Base-by-base conservation (phyloP, 2,113 vertebrate genomes). In the Thunnus maccoyii region DNA sequence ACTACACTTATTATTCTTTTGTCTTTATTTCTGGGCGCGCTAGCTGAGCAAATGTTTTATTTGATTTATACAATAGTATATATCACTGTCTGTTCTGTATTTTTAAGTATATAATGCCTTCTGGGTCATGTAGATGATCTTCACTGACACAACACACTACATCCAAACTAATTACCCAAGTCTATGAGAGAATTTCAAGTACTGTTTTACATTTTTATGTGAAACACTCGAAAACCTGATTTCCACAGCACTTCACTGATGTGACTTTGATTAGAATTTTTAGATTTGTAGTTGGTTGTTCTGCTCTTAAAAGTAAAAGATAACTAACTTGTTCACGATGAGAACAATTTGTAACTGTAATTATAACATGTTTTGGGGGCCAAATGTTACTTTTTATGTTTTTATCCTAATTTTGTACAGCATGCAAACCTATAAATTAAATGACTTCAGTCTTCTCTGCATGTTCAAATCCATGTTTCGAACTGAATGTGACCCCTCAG, bases 401-500 rank as follows among this genome's bases (percentile, higher is more conserved):
- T 94, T 91, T 93, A 86, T 91, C 80, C 84, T 91, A 30, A 90
- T 95, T 96, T 95, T 94, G 88, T 95, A 95, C 90, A 92, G 93
- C 94, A 95, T 94, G 93, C 83, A 62, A 87, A 86, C 70, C 54
- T 75, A 81, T 66, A 72, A 94, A 94, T 92, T 90, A 93, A 94
- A 85, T 56, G 14, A 88, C 80, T 87, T 88, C 63, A 91, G 82
- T 90, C 77, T 86, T 80, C 83, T 88, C 46, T 87, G 89, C 86
- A 84, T 60, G 86, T 73, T 86, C 68, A 68, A 78, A 68, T 82
- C 76, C 58, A 67, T 80, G 78, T 82, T 58, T 47, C 5, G 47
- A 67, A 52, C n/a, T 70, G 76, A 71, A 64, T 65, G 71, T 67
- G 65, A 46, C 27, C 70, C 65, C 77, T 65, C 30, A 10, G 57